Percentiles rank a stretch among this genome's conserved stretches.
Conservation (phyloP, 2,888 invertebrate species). For the Tyria jacobaeae region DNA sequence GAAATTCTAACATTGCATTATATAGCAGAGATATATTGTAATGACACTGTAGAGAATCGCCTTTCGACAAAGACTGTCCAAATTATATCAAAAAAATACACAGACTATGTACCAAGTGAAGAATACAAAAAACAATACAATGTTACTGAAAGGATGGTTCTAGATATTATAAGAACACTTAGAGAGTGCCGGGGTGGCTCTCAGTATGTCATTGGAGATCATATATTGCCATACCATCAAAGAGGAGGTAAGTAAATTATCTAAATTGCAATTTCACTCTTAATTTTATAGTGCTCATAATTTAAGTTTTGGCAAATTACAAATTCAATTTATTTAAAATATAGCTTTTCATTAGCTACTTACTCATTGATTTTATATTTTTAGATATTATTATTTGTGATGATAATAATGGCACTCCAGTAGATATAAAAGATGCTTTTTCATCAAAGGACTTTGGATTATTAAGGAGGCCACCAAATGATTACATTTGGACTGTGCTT, state of each 20-base stretch:
- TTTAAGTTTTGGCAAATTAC: background rate
- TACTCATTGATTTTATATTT: too few species aligned
- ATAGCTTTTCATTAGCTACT: too few species aligned
- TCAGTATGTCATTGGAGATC: slow-evolving; percentile 80
- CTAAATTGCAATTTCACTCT: background rate
- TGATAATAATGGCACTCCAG: slow-evolving; percentile 77
- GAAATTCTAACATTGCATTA: slow-evolving; percentile 89
- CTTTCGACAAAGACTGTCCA: slow-evolving; percentile 79
- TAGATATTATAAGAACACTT: slow-evolving; percentile 85
- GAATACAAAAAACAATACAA: slow-evolving; percentile 83
- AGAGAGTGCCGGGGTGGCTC: slow-evolving; percentile 80
- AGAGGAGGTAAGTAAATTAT: slow-evolving; percentile 79
- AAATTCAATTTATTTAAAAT: background rate
- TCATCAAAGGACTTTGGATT: slow-evolving; percentile 81
- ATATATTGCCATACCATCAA: slow-evolving; percentile 90
- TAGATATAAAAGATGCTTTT: slow-evolving; percentile 81
- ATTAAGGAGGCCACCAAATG: slow-evolving; percentile 64
- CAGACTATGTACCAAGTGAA: slow-evolving; percentile 86
- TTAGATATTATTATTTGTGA: slow-evolving; percentile 88
- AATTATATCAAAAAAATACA: slow-evolving; percentile 86
- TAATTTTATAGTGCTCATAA: background rate
- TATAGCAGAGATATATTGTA: slow-evolving; percentile 87
- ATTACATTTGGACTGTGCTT: slow-evolving; percentile 85
- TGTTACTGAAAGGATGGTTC: slow-evolving; percentile 85
- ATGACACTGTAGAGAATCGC: slow-evolving; percentile 85